Percentiles rank a stretch among this genome's conserved stretches.
Evolutionary conservation across 1,140 invertebrate genomes (phyloP).

Genomic region (Asobara japonica): DNA sequence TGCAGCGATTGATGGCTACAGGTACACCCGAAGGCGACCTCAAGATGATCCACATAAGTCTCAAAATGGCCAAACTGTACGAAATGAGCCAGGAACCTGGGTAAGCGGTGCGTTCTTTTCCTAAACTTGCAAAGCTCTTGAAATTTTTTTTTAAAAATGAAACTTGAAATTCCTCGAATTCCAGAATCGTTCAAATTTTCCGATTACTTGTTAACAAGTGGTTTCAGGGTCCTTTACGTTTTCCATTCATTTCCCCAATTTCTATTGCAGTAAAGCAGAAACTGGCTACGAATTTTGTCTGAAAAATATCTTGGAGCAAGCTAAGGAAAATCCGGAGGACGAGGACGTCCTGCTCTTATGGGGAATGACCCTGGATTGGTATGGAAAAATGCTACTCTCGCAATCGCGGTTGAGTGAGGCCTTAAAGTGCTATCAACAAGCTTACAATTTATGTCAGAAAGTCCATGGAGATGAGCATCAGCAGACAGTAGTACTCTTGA

Average conservation of each 20-base stretch:
- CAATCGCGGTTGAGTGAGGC: slow-evolving; percentile 73
- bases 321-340: slow-evolving; percentile 66
- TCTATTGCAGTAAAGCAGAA: slow-evolving; percentile 72
- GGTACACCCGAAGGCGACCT: slow-evolving; percentile 79
- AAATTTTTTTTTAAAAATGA: too few species aligned
- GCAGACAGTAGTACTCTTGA: slow-evolving; percentile 82
- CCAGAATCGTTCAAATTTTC: too few species aligned
- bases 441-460: slow-evolving; percentile 74
- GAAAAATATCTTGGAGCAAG: slow-evolving; percentile 71
- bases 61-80: slow-evolving; percentile 79
- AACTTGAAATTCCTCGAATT: too few species aligned
- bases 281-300: slow-evolving; percentile 82
- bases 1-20: slow-evolving; percentile 77
- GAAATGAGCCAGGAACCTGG: slow-evolving; percentile 71
- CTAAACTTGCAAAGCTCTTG: neutral
- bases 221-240: too few species aligned
- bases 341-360: slow-evolving; percentile 72
- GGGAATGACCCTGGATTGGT: slow-evolving; percentile 82
- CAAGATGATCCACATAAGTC: slow-evolving; percentile 79
- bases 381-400: slow-evolving; percentile 79
- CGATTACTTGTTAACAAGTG: too few species aligned
- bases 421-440: slow-evolving; percentile 73
- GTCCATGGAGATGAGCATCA: slow-evolving; percentile 75
- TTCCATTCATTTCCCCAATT: too few species aligned
- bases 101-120: slow-evolving; percentile 50